Percentiles rank a stretch among this genome's conserved stretches.
phyloP scores from a whole-genome alignment of 2,888 invertebrate species.

The Therioaphis trifolii region DNA sequence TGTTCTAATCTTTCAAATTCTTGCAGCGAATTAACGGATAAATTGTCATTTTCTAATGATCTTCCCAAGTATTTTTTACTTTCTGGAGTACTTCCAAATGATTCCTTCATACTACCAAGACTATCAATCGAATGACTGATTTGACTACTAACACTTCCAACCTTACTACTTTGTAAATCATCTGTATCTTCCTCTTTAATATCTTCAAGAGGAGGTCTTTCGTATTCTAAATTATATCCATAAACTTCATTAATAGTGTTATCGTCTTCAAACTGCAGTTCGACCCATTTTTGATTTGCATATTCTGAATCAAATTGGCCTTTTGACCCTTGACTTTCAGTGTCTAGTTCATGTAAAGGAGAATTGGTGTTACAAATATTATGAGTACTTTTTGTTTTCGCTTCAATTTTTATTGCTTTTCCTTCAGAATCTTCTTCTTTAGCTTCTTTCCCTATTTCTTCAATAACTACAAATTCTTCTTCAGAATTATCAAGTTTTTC shows the following conservation, averaged over 20 bases:
- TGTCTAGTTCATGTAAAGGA: constrained; percentile 68
- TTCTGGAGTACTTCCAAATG: constrained; percentile 91
- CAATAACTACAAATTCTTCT: constrained; percentile 88
- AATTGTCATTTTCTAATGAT: constrained; percentile 88
- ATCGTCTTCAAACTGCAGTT: constrained; percentile 86
- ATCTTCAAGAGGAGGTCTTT: constrained; percentile 86
- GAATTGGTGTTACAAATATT: constrained; percentile 72
- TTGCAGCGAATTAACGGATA: constrained; percentile 91
- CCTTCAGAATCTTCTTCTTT: constrained; percentile 85
- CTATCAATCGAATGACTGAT: constrained; percentile 81
- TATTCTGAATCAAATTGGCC: constrained; percentile 69
- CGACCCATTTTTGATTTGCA: constrained; percentile 87
- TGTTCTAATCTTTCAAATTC: constrained; percentile 93
- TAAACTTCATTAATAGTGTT: constrained; percentile 74
- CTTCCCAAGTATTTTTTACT: constrained; percentile 85
- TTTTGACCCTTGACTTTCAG: constrained; percentile 66
- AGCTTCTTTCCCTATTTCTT: constrained; percentile 88
- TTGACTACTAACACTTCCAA: constrained; percentile 82
- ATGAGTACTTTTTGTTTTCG: constrained; percentile 74
- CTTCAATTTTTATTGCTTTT: constrained; percentile 81
- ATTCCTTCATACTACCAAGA: constrained; percentile 83
- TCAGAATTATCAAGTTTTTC: constrained; percentile 84
- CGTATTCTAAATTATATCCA: constrained; percentile 82
- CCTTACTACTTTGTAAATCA: constrained; percentile 79
- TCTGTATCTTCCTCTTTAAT: constrained; percentile 94